A percentile compares a stretch with the other conserved stretches of the same genome.
These are phyloP conservation scores for Epinotia nisella DNA, from an alignment of 2,888 invertebrate species.

Conservation along the genomic window DNA sequence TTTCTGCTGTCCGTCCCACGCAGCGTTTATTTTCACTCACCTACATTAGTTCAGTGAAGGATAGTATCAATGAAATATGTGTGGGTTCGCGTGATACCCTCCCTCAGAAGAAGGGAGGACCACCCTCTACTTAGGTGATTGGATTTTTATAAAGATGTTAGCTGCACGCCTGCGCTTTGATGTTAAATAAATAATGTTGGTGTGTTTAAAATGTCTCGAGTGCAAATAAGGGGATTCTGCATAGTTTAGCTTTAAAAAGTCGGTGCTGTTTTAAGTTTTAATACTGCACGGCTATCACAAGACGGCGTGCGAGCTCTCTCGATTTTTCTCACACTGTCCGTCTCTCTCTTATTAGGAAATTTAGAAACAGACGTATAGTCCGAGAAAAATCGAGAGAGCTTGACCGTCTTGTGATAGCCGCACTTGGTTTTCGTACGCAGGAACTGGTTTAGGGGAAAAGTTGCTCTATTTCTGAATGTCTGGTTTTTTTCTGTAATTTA, in stretches of 20 bases:
- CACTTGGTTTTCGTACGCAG: too few relatives aligned
- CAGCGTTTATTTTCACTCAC: conserved; percentile 82
- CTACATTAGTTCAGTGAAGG: conserved; percentile 80
- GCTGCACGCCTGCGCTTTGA: conserved; percentile 60
- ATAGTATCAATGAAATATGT: conserved; percentile 82
- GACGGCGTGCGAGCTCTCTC: too few relatives aligned
- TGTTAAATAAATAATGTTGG: conserved; percentile 51
- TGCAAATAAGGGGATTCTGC: conserved; percentile 31
- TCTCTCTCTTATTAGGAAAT: too few relatives aligned
- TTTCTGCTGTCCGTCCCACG: conserved; percentile 61
- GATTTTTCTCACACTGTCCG: too few relatives aligned
- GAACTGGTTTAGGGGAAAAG: too few relatives aligned
- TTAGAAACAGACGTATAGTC: too few relatives aligned
- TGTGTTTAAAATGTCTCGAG: conserved; percentile 34
- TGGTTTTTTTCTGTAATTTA: too few relatives aligned
- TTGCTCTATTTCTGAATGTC: too few relatives aligned
- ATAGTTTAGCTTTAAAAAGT: not conserved
- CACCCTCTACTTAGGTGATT: conserved; percentile 75
- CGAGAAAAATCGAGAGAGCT: too few relatives aligned
- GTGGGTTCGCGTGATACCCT: conserved; percentile 76
- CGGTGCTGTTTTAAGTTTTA: not conserved
- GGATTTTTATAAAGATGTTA: conserved; percentile 69
- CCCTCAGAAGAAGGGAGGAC: conserved; percentile 57
- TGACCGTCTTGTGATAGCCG: too few relatives aligned
- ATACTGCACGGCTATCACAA: too few relatives aligned